Evolutionary conservation across 2,888 invertebrate genomes (phyloP), one percentile per base, ranked within the genome.

Genomic region (Torymus texanus): DNA sequence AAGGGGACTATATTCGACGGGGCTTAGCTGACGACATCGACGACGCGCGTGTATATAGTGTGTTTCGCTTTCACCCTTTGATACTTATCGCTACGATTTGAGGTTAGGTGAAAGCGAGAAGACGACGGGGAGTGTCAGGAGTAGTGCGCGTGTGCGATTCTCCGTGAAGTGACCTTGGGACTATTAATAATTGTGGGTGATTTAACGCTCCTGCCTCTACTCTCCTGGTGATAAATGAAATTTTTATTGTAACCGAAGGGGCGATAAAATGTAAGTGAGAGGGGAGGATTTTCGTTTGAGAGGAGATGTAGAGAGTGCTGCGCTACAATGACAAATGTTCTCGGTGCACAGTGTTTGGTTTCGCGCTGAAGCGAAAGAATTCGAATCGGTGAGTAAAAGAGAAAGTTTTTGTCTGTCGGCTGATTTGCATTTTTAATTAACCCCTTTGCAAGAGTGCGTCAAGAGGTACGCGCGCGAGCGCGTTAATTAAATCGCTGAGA

Each of bases 121-220:
- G 41, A 41, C 5, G 18, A 13, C 24, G 51, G 50, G 21, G 21
- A 21, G 21, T 21, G 21, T 2, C 21, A 2, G 21, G 21, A 21
- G 21, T 21, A n/a, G n/a, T 29, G 24, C 14, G 53, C 50, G 51
- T 66, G 58, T 55, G 59, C 66, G 68, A 41, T 53, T 63, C 62
- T 13, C 13, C 66, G 41, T 8, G n/a, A 24, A n/a, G 55, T 68
- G 78, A 78, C 73, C 72, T 78, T 77, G 74, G 55, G 13, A 18
- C n/a, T 62, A 68, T 73, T 61, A 62, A 73, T 73, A 78, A 73
- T 59, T 18, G n/a, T 61, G 55, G 10, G 62, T 16, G 62, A 53
- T 14, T 62, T 62, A 12, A 12, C 11, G 12, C 55, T 1, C 29
- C 5, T 8, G 41, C 41, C 8, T 8, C 41, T 41, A 8, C 41